Evolutionary conservation across 2,888 invertebrate genomes (phyloP), one percentile per base, ranked within the genome.

Genomic region (Ochropacha duplaris): DNA sequence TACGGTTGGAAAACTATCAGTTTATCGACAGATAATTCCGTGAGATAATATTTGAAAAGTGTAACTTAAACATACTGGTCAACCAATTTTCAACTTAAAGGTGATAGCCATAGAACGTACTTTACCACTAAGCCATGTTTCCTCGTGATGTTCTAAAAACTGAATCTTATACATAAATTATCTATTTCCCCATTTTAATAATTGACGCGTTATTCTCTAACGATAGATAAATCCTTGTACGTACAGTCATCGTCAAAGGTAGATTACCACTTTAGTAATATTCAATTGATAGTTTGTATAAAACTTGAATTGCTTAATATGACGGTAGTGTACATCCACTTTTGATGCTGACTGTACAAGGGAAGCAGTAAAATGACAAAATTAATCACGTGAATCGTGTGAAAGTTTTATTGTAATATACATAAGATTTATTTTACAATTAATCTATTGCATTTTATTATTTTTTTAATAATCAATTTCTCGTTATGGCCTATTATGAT

Each of bases 401-500:
- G 39, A 39, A 14, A 34, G 19, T 9, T 44, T 19, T 44, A 44
- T 44, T n/a, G 19, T 9, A 19, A 44, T 44, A 19, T 19, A 19
- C 0, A 44, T 44, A 44, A 52, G 31, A 34, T 52, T 24, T 26
- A 28, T 28, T 31, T 52, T 34, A 31, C 31, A 31, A n/a, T 31
- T 12, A 22, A 50, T 26, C n/a, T 26, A 8, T 16, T 28, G 14
- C 9, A 28, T 12, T 22, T 28, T 8, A n/a, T 9, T n/a, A n/a
- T 28, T 16, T 31, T 51, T 50, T 54, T 49, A 57, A 55, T 19
- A 9, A 44, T 19, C 19, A 16, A 2, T 44, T 19, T 39, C 54
- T 60, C 51, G 58, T 66, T 70, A 75, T 74, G 82, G 84, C 84
- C 83, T 84, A 83, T 65, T 72, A 61, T 60, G 63, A 31, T 52